Base-by-base conservation (phyloP, 2,888 invertebrate genomes). In the Stegana nigrithorax region DNA sequence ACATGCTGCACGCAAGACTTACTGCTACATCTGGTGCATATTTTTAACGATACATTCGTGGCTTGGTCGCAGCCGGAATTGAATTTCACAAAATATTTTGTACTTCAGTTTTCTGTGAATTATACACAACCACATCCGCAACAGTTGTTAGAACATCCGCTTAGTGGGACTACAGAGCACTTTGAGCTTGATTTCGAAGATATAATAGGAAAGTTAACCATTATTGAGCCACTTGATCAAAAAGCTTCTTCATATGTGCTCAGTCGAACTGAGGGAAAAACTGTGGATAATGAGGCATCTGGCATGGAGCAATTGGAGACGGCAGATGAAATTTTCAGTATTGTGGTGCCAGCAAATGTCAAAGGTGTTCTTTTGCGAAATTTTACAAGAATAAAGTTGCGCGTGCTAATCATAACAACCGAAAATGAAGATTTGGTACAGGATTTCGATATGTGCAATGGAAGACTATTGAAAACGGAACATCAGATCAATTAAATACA, bases 1-100 rank as follows among this genome's bases (percentile, higher is more conserved):
- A 75, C 77, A 36, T 86, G 86, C 64, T 84, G 84, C 63, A 84
- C 85, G 0, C 86, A 86, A 72, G 86, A 85, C 59, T 71, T 82
- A 60, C 70, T 80, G 51, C 70, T 82, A 1, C 82, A 81, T 7
- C 66, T 81, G 27, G 78, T 82, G 8, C 80, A 78, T 45, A 59
- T 81, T 59, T 72, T 78, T 53, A 73, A 82, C 17, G 82, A 81
- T 26, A 81, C 83, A 1, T 83, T 82, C 61, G 74, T 84, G 2
- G 79, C 81, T 29, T 84, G 84, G 84, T 78, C 83, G 0, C 77
- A 81, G 67, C 81, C 82, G 1, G 75, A 73, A 27, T 47, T 82
- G 56, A 73, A 78, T 26, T 78, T 75, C 26, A 83, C 82, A 44
- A 84, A 84, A 70, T 84, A 83, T 64, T 84, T 83, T 36, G 77